Evolutionary conservation across 2,888 invertebrate species (phyloP).

Genomic region (Tryphoninae sp.): DNA sequence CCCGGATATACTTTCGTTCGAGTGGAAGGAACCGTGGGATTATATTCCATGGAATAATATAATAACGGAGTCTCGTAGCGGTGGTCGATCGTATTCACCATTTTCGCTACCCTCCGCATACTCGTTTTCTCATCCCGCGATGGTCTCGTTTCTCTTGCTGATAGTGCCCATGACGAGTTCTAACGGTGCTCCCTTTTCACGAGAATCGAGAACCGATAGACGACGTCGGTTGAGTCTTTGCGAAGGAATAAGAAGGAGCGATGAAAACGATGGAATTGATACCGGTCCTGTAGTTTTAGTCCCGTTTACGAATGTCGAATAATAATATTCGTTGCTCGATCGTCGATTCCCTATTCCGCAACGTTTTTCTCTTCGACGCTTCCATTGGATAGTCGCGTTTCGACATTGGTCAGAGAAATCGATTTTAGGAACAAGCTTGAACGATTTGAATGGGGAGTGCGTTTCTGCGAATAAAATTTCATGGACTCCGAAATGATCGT

Average conservation of each 20-base stretch:
- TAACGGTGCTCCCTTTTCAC: conserved; percentile 16
- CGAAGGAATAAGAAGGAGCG: conserved; percentile 1
- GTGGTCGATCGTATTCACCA: conserved; percentile 47
- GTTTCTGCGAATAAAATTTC: conserved; percentile 22
- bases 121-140: conserved; percentile 1
- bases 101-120: conserved; percentile 22
- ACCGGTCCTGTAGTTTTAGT: conserved; percentile 50
- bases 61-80: conserved; percentile 60
- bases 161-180: conserved; percentile 15
- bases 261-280: conserved; percentile 46
- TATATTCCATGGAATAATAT: conserved; percentile 71
- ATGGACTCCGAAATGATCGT: neutral
- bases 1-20: conserved; percentile 43
- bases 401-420: neutral
- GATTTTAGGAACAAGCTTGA: neutral
- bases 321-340: conserved; percentile 52
- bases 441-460: conserved; percentile 7
- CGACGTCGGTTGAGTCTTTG: conserved; percentile 24
- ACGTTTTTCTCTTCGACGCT: conserved; percentile 29
- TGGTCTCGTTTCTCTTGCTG: conserved; percentile 13
- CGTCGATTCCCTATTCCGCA: conserved; percentile 16
- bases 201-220: conserved; percentile 52
- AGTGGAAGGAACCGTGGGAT: conserved; percentile 58
- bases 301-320: conserved; percentile 57
- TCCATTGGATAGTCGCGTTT: conserved; percentile 1